phyloP scores from a whole-genome alignment of 2,797 vertebrate species.

The Picus viridis region DNA sequence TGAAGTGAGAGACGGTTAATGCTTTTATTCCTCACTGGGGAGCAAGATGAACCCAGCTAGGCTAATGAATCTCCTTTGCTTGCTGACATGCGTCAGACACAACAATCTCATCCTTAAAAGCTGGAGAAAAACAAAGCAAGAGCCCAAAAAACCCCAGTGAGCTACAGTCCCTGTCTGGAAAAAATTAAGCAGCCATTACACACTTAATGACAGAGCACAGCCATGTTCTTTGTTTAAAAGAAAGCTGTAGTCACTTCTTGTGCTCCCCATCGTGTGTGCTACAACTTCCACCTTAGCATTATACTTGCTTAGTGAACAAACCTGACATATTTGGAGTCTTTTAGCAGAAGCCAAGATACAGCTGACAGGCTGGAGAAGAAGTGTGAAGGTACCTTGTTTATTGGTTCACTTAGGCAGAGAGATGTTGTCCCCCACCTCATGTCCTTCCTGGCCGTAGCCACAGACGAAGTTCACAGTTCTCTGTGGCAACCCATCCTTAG shows the following conservation, averaged over 20 bases:
- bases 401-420: background rate
- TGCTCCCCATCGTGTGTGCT: background rate
- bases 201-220: background rate
- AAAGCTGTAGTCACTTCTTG: background rate
- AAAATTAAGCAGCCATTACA: background rate
- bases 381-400: fast-evolving
- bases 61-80: slow-evolving; percentile 4
- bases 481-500: no score
- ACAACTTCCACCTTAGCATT: background rate
- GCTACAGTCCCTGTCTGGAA: background rate
- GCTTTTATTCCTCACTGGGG: slow-evolving; percentile 40
- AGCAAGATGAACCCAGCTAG: slow-evolving; percentile 15
- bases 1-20: slow-evolving; percentile 38
- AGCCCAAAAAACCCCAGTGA: background rate
- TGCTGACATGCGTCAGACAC: slow-evolving; percentile 45
- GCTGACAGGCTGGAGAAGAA: background rate
- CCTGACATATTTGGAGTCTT: background rate
- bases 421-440: background rate
- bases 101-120: slow-evolving; percentile 51
- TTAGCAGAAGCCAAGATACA: background rate
- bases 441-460: background rate
- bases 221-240: background rate
- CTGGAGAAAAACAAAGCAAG: slow-evolving; percentile 39
- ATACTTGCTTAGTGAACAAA: background rate
- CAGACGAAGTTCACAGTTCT: background rate